These are phyloP conservation scores for Morone saxatilis DNA, from an alignment of 2,113 vertebrate species.

Conservation along the genomic window DNA sequence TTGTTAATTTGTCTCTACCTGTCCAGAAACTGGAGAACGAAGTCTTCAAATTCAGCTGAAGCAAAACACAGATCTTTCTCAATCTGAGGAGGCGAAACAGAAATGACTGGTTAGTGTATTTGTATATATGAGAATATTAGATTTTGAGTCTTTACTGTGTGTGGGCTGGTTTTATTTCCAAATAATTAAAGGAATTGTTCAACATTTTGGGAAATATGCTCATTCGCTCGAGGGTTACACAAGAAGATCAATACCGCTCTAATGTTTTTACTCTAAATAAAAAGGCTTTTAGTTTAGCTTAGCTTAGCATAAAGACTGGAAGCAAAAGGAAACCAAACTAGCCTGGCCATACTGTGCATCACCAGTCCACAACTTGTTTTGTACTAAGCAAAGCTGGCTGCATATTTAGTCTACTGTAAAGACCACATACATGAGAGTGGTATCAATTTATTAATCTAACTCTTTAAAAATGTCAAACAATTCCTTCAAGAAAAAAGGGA, in stretches of 20 bases:
- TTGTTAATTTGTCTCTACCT: conserved; percentile 84
- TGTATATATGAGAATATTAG: background rate
- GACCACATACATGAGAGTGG: background rate
- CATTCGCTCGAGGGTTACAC: background rate
- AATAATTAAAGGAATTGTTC: background rate
- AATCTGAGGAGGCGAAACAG: conserved; percentile 81
- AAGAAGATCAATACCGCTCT: background rate
- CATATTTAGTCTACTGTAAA: background rate
- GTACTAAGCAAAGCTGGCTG: background rate
- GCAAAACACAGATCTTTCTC: conserved; percentile 96
- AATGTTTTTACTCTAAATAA: background rate
- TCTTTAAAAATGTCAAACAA: background rate
- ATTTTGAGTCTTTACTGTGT: background rate
- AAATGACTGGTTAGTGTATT: conserved; percentile 8
- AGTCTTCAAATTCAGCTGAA: conserved; percentile 97
- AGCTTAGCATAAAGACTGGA: conserved; percentile 3
- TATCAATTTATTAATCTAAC: background rate
- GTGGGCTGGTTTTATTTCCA: background rate
- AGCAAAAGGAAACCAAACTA: too few relatives aligned
- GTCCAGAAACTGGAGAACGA: conserved; percentile 98
- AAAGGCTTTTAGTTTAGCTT: background rate
- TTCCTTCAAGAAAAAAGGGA: background rate
- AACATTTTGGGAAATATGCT: background rate
- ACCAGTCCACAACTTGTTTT: background rate
- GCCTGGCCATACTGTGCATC: background rate